Percentiles rank a stretch among this genome's conserved stretches.
These are phyloP conservation scores for Furnarius figulus DNA, from an alignment of 2,113 vertebrate genomes.

Conservation along the genomic window DNA sequence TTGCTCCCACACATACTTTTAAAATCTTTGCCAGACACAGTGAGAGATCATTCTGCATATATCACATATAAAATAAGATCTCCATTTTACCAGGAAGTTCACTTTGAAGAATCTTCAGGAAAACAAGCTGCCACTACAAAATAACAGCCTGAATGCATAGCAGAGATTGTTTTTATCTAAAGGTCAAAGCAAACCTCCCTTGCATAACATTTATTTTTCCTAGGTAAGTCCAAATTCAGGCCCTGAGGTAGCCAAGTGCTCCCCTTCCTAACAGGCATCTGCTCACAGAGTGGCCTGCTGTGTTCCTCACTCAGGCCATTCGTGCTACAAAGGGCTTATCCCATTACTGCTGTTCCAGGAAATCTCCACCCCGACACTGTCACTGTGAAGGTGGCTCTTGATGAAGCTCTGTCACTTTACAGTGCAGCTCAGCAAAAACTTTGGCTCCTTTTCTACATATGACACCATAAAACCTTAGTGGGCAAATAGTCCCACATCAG, in stretches of 20 bases:
- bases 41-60: background rate
- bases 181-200: background rate
- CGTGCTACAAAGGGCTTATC: background rate
- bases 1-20: background rate
- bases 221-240: background rate
- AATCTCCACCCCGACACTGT: background rate
- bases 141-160: background rate
- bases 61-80: background rate
- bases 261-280: background rate
- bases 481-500: fast-evolving
- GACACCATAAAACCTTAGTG: background rate
- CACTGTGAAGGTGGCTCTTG: fast-evolving
- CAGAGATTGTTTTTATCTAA: background rate
- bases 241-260: background rate
- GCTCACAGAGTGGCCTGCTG: fast-evolving
- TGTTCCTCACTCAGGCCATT: background rate
- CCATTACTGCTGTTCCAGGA: background rate
- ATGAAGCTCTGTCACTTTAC: background rate
- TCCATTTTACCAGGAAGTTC: background rate
- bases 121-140: background rate
- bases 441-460: background rate
- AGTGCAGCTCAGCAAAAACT: background rate
- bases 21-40: background rate
- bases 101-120: background rate
- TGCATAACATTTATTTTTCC: background rate